Conservation (phyloP, 1,140 invertebrate genomes). For the Patella vulgata region DNA sequence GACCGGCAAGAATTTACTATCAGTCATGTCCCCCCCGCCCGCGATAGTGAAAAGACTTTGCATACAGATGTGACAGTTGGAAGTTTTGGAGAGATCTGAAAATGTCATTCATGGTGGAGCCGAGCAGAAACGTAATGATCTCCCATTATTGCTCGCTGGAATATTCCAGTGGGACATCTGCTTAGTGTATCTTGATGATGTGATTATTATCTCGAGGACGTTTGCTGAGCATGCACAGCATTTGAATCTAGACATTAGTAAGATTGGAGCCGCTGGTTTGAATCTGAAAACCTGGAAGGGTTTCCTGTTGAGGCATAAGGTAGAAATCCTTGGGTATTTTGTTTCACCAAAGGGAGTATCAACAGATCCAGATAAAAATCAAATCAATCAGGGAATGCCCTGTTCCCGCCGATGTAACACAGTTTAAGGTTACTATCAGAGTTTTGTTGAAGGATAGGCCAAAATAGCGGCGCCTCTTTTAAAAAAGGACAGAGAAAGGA, state of each 20-base stretch:
- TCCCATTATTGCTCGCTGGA: conserved; percentile 20
- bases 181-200: conserved; percentile 32
- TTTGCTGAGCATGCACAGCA: conserved; percentile 3
- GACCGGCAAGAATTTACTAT: no score
- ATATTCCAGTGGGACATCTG: conserved; percentile 24
- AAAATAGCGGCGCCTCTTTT: conserved; percentile 34
- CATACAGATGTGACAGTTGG: no score
- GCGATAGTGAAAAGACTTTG: no score
- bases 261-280: conserved; percentile 38
- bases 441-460: no score
- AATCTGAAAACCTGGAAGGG: conserved; percentile 68
- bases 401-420: conserved; percentile 37
- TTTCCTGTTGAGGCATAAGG: conserved; percentile 57
- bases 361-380: conserved; percentile 49
- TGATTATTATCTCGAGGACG: no score
- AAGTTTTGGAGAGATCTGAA: no score
- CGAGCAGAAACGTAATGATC: no score
- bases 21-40: no score
- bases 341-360: conserved; percentile 23
- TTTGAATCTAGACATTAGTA: conserved; percentile 25
- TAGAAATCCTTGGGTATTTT: conserved; percentile 44
- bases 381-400: conserved; percentile 46
- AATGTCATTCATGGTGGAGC: no score
- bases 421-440: conserved; percentile 50
- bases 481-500: conserved; percentile 27